Evolutionary conservation across 2,888 invertebrate species (phyloP), one percentile per base, ranked within the genome.

Genomic region (Hirtodrosophila confusa): DNA sequence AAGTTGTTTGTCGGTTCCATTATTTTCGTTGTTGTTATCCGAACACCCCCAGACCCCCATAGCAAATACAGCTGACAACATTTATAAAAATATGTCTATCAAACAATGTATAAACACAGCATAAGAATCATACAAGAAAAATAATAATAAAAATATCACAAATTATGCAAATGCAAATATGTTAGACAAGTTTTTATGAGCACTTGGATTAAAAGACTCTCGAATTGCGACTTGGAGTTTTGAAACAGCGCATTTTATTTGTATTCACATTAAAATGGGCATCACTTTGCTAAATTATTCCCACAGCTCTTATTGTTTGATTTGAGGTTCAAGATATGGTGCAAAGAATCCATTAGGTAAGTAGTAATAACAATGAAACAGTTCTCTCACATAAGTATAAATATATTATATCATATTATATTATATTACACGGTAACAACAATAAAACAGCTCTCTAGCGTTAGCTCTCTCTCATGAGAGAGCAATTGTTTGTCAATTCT

Each of bases 1-100:
- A 83, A 86, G 83, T 86, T 75, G 82, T 70, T 67, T 83, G 69
- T 67, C 49, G 35, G 6, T 68, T 27, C 35, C 63, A 69, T 69
- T 69, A 62, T 68, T 62, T 44, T 44, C 48, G 23, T 35, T 49
- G 35, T 68, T 53, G 48, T 53, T 54, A 40, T 49, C 50, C 41
- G 51, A 64, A 64, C 35, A n/a, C 60, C 31, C 23, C 35, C 7
- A 24, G 4, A 12, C 24, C 23, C 10, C 61, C 2, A 55, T 33
- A 29, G 44, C 36, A 50, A 50, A 47, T 29, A 31, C 36, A 57
- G 36, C 60, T 37, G 51, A 54, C 53, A 62, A 44, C 23, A 66
- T n/a, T 9, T 41, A 48, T 24, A 50, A 43, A 70, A 39, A 49
- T 39, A 27, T 58, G 49, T 24, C 12, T 6, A 43, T 36, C 24